Percentiles rank a stretch among this genome's conserved stretches.
These are phyloP conservation scores for Lithobates pipiens DNA, from an alignment of 2,797 vertebrate genomes.

Conservation along the genomic window DNA sequence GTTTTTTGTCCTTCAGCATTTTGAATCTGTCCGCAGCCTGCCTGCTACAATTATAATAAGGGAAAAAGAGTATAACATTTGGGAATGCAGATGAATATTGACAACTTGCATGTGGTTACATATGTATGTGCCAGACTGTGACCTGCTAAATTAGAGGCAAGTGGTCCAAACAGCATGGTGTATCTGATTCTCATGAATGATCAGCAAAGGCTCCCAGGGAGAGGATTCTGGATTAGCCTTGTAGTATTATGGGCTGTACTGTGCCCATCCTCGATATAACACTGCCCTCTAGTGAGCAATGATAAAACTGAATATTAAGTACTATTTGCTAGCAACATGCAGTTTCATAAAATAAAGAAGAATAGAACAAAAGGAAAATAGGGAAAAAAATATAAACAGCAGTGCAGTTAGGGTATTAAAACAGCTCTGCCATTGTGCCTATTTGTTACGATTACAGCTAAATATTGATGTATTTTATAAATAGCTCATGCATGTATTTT, in stretches of 20 bases:
- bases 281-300: constrained; percentile 47
- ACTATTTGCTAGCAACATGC: too few relatives aligned
- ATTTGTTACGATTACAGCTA: too few relatives aligned
- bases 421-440: too few relatives aligned
- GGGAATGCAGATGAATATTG: constrained; percentile 55
- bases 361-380: too few relatives aligned
- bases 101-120: constrained; percentile 54
- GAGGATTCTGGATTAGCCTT: constrained; percentile 30
- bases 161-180: constrained; percentile 53
- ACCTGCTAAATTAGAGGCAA: constrained; percentile 61
- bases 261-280: background rate
- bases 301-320: too few relatives aligned
- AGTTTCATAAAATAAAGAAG: too few relatives aligned
- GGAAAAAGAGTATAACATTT: constrained; percentile 47
- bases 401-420: too few relatives aligned
- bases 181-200: constrained; percentile 54
- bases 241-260: background rate
- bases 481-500: too few relatives aligned
- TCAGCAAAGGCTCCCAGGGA: constrained; percentile 51
- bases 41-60: constrained; percentile 35
- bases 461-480: too few relatives aligned
- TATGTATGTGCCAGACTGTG: constrained; percentile 53
- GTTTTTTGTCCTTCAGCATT: too few relatives aligned
- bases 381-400: too few relatives aligned
- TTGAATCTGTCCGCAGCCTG: constrained; percentile 3